Conservation (phyloP, 2,797 vertebrate genomes). For the Semaprochilodus insignis region DNA sequence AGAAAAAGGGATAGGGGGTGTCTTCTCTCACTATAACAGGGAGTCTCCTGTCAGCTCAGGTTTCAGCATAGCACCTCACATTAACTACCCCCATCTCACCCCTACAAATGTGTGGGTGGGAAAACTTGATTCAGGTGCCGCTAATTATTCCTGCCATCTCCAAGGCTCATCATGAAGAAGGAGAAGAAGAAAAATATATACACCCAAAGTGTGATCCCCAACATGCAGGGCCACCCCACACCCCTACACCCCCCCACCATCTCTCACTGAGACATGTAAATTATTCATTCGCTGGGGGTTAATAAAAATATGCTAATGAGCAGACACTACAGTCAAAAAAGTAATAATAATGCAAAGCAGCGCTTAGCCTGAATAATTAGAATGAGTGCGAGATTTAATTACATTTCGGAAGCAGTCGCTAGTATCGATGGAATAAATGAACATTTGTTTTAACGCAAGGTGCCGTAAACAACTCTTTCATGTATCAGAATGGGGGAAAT, state of each 20-base stretch:
- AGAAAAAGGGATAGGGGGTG: slow-evolving; percentile 6
- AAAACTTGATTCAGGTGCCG: slow-evolving; percentile 50
- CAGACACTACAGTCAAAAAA: slow-evolving; percentile 74
- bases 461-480: background rate
- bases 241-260: background rate
- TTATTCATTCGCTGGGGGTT: slow-evolving; percentile 77
- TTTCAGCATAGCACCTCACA: slow-evolving; percentile 53
- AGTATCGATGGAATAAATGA: slow-evolving; percentile 29
- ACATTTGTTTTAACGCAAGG: slow-evolving; percentile 33
- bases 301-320: slow-evolving; percentile 82
- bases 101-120: slow-evolving; percentile 36
- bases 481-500: slow-evolving; percentile 28
- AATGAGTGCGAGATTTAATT: slow-evolving; percentile 78
- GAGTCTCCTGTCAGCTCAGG: slow-evolving; percentile 56
- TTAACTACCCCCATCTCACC: slow-evolving; percentile 26
- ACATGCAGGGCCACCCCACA: slow-evolving; percentile 59
- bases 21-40: slow-evolving; percentile 25
- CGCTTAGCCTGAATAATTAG: slow-evolving; percentile 78
- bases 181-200: slow-evolving; percentile 32
- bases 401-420: slow-evolving; percentile 47
- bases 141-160: slow-evolving; percentile 58
- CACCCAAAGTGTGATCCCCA: slow-evolving; percentile 34
- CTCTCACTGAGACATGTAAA: slow-evolving; percentile 70
- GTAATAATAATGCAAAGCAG: slow-evolving; percentile 73
- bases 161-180: slow-evolving; percentile 28